Percentiles rank a stretch among this genome's conserved stretches.
These are phyloP conservation scores for Drosophila setosimentum DNA, from an alignment of 2,888 invertebrate species.

Conservation along the genomic window DNA sequence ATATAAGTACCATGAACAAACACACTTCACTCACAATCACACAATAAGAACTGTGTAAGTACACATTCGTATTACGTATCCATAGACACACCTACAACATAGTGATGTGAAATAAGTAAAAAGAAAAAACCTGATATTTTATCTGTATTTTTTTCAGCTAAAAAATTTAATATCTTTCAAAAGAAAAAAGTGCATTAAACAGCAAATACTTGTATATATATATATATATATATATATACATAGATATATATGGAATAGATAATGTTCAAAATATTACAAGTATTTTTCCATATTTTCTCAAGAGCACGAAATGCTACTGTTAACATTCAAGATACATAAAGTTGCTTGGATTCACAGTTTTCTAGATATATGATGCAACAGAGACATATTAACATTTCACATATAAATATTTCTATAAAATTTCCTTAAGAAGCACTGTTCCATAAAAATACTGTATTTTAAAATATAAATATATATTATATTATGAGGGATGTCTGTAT, in stretches of 20 bases:
- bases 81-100: not conserved
- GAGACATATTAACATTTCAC: not conserved
- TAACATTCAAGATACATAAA: not conserved
- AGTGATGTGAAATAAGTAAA: constrained; percentile 7
- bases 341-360: not conserved
- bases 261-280: not conserved
- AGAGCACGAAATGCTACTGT: not conserved
- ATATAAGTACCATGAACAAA: not conserved
- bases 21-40: not conserved
- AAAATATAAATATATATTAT: not conserved
- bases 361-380: not conserved
- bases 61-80: not conserved
- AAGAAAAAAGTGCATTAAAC: not conserved
- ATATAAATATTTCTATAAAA: no score
- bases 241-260: not conserved
- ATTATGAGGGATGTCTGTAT: not conserved
- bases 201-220: not conserved
- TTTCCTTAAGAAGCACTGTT: not conserved
- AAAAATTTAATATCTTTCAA: not conserved
- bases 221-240: no score
- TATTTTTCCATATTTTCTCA: not conserved
- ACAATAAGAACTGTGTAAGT: constrained; percentile 5
- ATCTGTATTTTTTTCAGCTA: no score
- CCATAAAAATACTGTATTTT: not conserved
- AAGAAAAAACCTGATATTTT: not conserved